Conservation (phyloP, 2,888 invertebrate species). For the Sarcophaga carnaria region DNA sequence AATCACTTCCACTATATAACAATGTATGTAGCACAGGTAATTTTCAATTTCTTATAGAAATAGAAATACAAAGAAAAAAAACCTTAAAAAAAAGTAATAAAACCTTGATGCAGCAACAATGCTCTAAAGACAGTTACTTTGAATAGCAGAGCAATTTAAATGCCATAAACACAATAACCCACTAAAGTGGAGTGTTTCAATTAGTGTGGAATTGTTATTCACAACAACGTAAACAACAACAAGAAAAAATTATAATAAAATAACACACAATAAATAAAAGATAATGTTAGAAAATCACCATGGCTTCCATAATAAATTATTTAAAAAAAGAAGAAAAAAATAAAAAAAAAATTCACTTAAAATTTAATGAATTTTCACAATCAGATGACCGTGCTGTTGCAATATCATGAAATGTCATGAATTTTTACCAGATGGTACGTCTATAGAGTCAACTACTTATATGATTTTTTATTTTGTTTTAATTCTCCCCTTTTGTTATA, state of each 20-base stretch:
- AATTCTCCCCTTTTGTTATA: not conserved
- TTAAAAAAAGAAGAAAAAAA: not conserved
- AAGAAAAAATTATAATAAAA: not conserved
- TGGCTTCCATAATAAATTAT: slow-evolving; percentile 38
- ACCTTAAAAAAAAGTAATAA: not conserved
- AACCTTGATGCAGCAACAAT: slow-evolving; percentile 22
- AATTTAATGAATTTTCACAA: slow-evolving; percentile 22
- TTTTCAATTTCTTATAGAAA: slow-evolving; percentile 24
- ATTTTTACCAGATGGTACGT: slow-evolving; percentile 25
- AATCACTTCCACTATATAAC: slow-evolving; percentile 33
- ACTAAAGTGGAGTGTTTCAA: slow-evolving; percentile 3
- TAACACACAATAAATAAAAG: slow-evolving; percentile 2
- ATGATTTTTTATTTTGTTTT: too few relatives aligned
- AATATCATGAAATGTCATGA: not conserved
- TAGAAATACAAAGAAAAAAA: not conserved
- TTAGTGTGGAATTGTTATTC: not conserved
- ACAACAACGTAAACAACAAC: not conserved
- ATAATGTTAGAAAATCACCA: not conserved
- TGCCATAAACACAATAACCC: not conserved
- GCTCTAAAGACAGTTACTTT: slow-evolving; percentile 16
- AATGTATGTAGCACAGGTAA: slow-evolving; percentile 15
- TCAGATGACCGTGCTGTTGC: not conserved
- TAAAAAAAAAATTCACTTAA: not conserved
- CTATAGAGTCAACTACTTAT: too few relatives aligned
- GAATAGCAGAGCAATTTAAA: not conserved